Percentiles rank a stretch among this genome's conserved stretches.
Conservation (phyloP, 2,888 invertebrate genomes). For the Pelosia muscerda region DNA sequence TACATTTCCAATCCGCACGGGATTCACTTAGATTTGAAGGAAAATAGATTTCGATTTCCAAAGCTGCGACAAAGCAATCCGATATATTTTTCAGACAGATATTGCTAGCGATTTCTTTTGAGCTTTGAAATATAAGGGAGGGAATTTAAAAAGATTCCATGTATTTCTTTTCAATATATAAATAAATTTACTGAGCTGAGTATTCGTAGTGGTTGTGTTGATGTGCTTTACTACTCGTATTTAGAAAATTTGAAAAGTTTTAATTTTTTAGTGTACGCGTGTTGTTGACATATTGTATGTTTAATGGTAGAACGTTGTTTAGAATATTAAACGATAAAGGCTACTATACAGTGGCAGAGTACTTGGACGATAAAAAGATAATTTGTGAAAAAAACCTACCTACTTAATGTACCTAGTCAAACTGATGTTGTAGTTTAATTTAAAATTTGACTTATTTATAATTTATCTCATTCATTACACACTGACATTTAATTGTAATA, state of each 20-base stretch:
- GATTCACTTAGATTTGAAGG: constrained; percentile 88
- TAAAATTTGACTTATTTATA: no score
- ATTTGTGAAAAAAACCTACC: no score
- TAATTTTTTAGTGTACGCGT: constrained; percentile 33
- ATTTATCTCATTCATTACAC: no score
- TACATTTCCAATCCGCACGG: constrained; percentile 87
- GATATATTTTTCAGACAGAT: constrained; percentile 88
- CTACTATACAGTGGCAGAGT: no score
- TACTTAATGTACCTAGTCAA: no score
- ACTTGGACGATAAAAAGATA: no score
- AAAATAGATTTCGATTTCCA: constrained; percentile 87
- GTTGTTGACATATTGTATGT: constrained; percentile 21
- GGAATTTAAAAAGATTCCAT: constrained; percentile 77
- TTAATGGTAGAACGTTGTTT: no score
- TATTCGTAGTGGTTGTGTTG: constrained; percentile 29
- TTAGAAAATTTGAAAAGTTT: constrained; percentile 51
- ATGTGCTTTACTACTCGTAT: constrained; percentile 38
- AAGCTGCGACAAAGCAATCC: constrained; percentile 87
- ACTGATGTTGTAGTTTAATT: no score
- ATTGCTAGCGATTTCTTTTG: constrained; percentile 87
- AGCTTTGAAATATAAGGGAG: constrained; percentile 86
- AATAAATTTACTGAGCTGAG: constrained; percentile 47
- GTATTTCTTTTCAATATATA: constrained; percentile 70
- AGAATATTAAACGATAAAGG: no score
- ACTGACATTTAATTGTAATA: no score